Base-by-base conservation (phyloP, 1,140 invertebrate species). In the Amyelois transitella region DNA sequence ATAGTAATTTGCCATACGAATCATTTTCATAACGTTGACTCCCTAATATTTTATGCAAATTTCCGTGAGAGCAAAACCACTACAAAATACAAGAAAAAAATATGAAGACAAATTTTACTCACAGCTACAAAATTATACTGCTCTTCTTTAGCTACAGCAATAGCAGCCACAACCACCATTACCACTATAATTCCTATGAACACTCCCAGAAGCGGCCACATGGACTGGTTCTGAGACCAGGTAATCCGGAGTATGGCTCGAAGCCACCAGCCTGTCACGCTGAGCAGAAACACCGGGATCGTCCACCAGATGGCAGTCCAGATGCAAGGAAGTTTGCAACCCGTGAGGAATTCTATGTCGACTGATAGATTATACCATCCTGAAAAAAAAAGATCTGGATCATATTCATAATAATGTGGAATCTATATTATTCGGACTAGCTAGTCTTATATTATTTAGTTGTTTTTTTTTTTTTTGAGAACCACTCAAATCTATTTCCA, bases 121-220 rank as follows among this genome's bases (percentile, higher is more conserved):
- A 87, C 84, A 22, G 81, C 65, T 48, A 75, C 49, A 52, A 87
- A 75, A 70, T 87, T 87, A 66, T 70, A 87, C 45, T 87, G 84
- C 55, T 87, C 84, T 51, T 87, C 84, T 53, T 86, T 86, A 2
- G 79, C 81, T 1, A 87, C 84, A 51, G 79, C 79, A 3, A 84
- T 62, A 1, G 72, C 79, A 7, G 82, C 84, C 58, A 83, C 65
- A 1, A 86, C 52, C 6, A 80, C 60, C 66, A 85, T 77, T 1
- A 87, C 51, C n/a, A 83, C 43, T 8, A 86, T 44, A 17, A 87
- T 83, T 7, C 60, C 73, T 0, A 79, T 59, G 24, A 81, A 75
- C 1, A 74, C 76, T 25, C 67, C 77, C 4, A 79, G 69, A 20
- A 87, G 53, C 6, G 79, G 79, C 84, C 84, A 87, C 10, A 86